Evolutionary conservation across 2,888 invertebrate species (phyloP).

Genomic region (Trichopria drosophilae): DNA sequence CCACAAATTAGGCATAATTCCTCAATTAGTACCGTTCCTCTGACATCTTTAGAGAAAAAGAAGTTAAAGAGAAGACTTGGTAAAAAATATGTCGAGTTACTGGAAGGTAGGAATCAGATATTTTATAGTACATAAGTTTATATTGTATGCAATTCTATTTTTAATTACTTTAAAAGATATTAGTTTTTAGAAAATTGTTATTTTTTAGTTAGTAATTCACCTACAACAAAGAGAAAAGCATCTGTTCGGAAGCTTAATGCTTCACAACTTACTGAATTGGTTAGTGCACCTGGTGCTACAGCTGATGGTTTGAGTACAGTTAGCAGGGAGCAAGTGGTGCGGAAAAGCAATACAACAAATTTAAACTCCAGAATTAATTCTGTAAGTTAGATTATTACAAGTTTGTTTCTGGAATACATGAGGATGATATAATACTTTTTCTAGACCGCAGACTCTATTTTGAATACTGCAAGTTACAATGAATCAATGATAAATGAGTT

Average conservation of each 20-base stretch:
- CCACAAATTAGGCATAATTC: conserved; percentile 40
- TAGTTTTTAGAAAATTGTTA: background rate
- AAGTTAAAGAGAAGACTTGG: conserved; percentile 58
- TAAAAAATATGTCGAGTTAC: conserved; percentile 66
- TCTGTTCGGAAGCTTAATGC: conserved; percentile 70
- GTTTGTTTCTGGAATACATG: too few relatives aligned
- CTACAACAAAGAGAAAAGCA: conserved; percentile 69
- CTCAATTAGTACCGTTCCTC: conserved; percentile 40
- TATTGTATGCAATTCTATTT: too few relatives aligned
- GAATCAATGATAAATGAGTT: too few relatives aligned
- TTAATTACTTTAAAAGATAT: too few relatives aligned
- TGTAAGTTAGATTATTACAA: too few relatives aligned
- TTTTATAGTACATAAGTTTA: too few relatives aligned
- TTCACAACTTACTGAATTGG: conserved; percentile 68
- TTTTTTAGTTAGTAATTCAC: conserved; percentile 65
- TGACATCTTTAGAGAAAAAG: conserved; percentile 58
- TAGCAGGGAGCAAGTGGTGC: background rate
- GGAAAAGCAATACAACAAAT: too few relatives aligned
- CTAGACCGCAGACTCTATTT: too few relatives aligned
- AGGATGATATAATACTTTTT: too few relatives aligned
- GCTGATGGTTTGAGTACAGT: conserved; percentile 62
- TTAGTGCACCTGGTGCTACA: conserved; percentile 63
- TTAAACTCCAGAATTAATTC: too few relatives aligned
- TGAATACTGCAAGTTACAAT: too few relatives aligned
- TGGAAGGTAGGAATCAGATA: too few relatives aligned